Percentiles rank a stretch among this genome's conserved stretches.
Conservation (phyloP, 2,797 vertebrate genomes). For the Neopelma chrysocephalum region DNA sequence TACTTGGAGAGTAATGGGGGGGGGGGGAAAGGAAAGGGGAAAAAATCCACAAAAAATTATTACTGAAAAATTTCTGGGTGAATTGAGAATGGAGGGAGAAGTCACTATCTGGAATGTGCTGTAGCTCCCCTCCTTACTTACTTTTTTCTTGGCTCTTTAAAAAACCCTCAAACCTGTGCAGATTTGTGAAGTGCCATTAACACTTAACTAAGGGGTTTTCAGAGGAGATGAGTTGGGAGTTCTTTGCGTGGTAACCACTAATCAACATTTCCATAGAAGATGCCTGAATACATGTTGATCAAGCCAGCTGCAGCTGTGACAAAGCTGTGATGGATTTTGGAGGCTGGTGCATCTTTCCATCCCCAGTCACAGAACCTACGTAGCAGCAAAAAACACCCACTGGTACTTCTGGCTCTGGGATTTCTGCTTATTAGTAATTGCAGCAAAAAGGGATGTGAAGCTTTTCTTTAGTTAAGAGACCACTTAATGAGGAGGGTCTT, state of each 20-base stretch:
- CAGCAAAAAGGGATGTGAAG: not conserved
- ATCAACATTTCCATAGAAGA: conserved; percentile 13
- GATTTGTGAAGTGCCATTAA: not conserved
- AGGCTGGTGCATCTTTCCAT: conserved; percentile 1
- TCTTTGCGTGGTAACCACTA: not conserved
- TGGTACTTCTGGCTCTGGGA: not conserved
- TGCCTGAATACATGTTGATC: conserved; percentile 37
- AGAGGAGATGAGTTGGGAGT: not conserved
- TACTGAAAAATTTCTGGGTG: not conserved
- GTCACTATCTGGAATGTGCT: not conserved
- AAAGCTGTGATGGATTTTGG: not conserved
- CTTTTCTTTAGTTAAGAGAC: not conserved
- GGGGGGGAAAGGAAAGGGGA: fast-evolving
- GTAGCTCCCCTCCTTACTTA: not conserved
- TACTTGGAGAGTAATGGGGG: not conserved
- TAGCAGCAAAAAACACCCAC: not conserved
- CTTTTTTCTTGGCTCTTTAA: not conserved
- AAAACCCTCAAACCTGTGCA: not conserved
- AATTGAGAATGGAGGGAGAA: not conserved
- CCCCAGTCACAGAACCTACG: fast-evolving
- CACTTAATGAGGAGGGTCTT: not conserved
- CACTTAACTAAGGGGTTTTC: not conserved
- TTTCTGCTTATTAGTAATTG: not conserved
- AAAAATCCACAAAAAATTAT: fast-evolving
- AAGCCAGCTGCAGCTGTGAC: conserved; percentile 36